Base-by-base conservation (phyloP, 2,888 invertebrate species). In the Crematogaster levior region DNA sequence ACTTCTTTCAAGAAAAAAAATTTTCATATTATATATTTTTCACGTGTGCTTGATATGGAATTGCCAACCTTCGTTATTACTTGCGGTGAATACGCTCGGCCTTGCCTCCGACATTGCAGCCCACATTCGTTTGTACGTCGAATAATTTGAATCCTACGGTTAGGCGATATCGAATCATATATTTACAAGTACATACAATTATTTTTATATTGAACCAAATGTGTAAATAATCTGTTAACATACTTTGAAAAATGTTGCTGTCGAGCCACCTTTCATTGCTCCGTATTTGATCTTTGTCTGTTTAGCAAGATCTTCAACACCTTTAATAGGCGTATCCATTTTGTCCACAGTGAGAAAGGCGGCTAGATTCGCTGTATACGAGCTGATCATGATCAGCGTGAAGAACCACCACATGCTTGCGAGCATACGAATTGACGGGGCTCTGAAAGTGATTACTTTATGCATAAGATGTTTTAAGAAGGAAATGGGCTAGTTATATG, bases 281-380 rank as follows among this genome's bases (percentile, higher is more conserved):
- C 99, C 99, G 94, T 99, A 99, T 94, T 99, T 98, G 91, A 99
- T 99, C 94, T 98, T 98, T 0, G 98, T 98, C 95, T 99, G 99
- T 92, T 98, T 98, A 34, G 99, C 98, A 73, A 99, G 95, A 94
- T 99, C 99, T 92, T 99, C 99, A 0, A 98, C 99, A 91, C 97
- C 98, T 93, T 98, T 98, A 81, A 99, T 99, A 1, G 99, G 98
- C 12, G 98, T 97, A 90, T 98, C 98, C 98, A 98, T 98, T 90
- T 98, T 95, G 92, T 98, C 98, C 21, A 98, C 98, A 0, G 99
- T 99, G 5, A 99, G 95, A 93, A 99, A 99, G 10, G 99, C 99
- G 65, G 99, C 99, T 91, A 99, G 95, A 95, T 99, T 99, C 77
- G 99, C 99, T 27, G 99, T 99, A 95, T 99, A 99, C 9, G 98